Conservation (phyloP, 1,140 invertebrate genomes). For the Cepaea nemoralis region DNA sequence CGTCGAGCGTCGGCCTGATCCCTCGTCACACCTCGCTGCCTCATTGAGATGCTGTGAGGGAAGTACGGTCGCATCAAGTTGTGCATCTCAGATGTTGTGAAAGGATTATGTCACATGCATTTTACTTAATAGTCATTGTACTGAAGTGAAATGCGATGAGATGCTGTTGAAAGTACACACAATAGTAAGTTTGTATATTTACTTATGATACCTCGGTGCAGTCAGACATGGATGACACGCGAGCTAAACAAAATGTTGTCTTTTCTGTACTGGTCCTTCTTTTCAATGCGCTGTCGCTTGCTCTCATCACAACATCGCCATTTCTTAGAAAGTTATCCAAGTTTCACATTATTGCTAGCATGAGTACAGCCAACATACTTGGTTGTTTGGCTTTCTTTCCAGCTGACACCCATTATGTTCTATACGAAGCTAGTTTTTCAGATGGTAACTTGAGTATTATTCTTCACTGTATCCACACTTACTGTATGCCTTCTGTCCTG, state of each 20-base stretch:
- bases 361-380: neutral
- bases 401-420: neutral
- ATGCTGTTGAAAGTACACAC: no score
- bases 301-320: neutral
- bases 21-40: no score
- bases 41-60: no score
- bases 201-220: no score
- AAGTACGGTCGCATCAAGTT: no score
- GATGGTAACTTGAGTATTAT: no score
- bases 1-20: no score
- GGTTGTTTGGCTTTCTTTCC: neutral
- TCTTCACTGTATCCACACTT: neutral
- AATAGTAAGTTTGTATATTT: no score
- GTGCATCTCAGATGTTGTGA: no score
- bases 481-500: neutral
- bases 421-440: neutral
- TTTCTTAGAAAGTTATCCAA: neutral
- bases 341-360: neutral
- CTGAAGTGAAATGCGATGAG: no score
- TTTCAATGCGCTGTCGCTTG: neutral
- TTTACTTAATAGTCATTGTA: no score
- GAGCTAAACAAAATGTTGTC: neutral
- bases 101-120: no score
- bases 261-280: neutral
- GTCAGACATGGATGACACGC: neutral